A percentile compares a stretch with the other conserved stretches of the same genome.
These are phyloP conservation scores for Drosophila leonis DNA, from an alignment of 2,888 invertebrate species.

Conservation along the genomic window DNA sequence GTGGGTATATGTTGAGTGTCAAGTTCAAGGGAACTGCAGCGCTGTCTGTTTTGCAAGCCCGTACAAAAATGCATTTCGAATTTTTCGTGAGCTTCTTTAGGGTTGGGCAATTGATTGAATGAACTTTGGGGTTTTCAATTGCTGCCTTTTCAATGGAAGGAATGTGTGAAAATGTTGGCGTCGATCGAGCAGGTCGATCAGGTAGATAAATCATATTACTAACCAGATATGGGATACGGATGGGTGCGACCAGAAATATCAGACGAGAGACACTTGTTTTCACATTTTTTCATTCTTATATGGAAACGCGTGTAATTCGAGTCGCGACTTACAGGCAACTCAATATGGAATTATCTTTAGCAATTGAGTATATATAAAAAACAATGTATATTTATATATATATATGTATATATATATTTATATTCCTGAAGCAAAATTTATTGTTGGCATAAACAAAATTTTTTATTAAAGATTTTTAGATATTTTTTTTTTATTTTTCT, in stretches of 20 bases:
- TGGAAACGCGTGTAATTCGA: constrained; percentile 11
- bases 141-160: constrained; percentile 62
- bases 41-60: constrained; percentile 66
- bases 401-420: not conserved
- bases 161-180: constrained; percentile 57
- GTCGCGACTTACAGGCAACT: not conserved
- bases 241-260: constrained; percentile 1
- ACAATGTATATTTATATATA: too few relatives aligned
- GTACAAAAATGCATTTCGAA: constrained; percentile 40
- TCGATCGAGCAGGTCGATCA: constrained; percentile 11
- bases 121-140: constrained; percentile 66
- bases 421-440: not conserved
- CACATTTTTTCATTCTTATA: constrained; percentile 3
- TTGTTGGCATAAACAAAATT: not conserved
- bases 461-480: not conserved
- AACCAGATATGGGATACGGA: constrained; percentile 15
- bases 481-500: not conserved
- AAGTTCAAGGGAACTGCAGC: constrained; percentile 83
- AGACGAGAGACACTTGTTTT: constrained; percentile 4
- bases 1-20: constrained; percentile 69
- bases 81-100: constrained; percentile 23
- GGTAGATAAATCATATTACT: constrained; percentile 24
- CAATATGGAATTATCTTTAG: not conserved
- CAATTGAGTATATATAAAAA: not conserved
- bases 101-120: constrained; percentile 70